Evolutionary conservation across 2,113 vertebrate species (phyloP).

Genomic region (Crotalus horridus): DNA sequence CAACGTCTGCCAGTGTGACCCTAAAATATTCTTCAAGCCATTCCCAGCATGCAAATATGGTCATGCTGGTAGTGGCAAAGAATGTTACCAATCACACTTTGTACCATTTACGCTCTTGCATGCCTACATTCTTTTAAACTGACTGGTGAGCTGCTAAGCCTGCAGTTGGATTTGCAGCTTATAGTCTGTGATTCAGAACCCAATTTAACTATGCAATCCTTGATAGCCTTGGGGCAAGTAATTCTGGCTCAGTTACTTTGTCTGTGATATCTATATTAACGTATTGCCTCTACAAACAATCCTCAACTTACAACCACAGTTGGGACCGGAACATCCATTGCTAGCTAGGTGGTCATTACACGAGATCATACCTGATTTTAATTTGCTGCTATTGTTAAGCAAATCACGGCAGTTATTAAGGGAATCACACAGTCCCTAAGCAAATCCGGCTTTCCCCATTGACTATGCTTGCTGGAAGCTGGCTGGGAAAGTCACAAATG

Average conservation of each 20-base stretch:
- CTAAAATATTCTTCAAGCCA: not conserved
- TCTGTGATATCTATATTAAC: not conserved
- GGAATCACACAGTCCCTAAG: too few species aligned
- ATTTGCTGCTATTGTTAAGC: too few species aligned
- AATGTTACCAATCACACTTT: not conserved
- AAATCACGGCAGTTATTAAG: too few species aligned
- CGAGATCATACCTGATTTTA: too few species aligned
- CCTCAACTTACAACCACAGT: not conserved
- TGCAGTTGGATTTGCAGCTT: not conserved
- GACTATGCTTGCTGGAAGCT: too few species aligned
- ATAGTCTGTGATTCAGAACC: not conserved
- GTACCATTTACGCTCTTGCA: not conserved
- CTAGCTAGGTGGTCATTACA: too few species aligned
- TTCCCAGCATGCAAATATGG: constrained; percentile 13
- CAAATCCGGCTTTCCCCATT: too few species aligned
- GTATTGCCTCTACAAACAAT: not conserved
- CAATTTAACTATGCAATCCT: not conserved
- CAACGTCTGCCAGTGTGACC: not conserved
- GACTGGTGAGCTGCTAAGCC: not conserved
- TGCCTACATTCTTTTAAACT: not conserved
- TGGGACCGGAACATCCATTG: not conserved
- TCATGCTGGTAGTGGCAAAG: not conserved
- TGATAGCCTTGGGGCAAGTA: not conserved
- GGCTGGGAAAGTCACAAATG: too few species aligned
- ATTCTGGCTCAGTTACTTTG: not conserved